Evolutionary conservation across 2,888 invertebrate genomes (phyloP).

Genomic region (Rhagophthalmus giganteus): DNA sequence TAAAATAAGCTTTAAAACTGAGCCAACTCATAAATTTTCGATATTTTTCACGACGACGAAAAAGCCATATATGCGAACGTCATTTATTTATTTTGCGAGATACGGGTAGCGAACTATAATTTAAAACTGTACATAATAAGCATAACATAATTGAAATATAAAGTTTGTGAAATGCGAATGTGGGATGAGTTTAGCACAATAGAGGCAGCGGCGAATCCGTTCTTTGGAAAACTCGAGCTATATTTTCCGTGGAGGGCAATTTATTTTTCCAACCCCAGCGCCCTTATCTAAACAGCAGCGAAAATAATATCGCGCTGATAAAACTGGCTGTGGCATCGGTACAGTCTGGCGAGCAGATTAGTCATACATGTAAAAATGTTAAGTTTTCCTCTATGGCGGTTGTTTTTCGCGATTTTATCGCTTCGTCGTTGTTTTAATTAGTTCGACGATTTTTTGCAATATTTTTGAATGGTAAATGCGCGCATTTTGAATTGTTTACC

Average conservation of each 20-base stretch:
- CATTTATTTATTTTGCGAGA: background rate
- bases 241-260: constrained; percentile 58
- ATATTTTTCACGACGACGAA: too few relatives aligned
- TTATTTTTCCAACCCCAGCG: constrained; percentile 57
- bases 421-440: too few relatives aligned
- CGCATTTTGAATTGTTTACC: too few relatives aligned
- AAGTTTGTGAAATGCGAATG: constrained; percentile 28
- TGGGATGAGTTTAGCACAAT: constrained; percentile 44
- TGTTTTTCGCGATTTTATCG: too few relatives aligned
- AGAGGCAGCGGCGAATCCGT: constrained; percentile 50
- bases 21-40: background rate
- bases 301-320: constrained; percentile 58
- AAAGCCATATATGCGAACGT: too few relatives aligned
- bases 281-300: constrained; percentile 58
- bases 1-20: background rate
- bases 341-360: constrained; percentile 46
- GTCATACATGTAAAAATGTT: constrained; percentile 48
- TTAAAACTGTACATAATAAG: constrained; percentile 17
- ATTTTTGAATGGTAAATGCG: too few relatives aligned
- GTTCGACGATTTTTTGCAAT: too few relatives aligned
- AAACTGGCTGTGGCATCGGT: constrained; percentile 53
- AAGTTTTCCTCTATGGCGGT: constrained; percentile 18
- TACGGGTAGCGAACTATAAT: constrained; percentile 2
- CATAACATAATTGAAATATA: constrained; percentile 31
- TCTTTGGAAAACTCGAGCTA: constrained; percentile 56